Evolutionary conservation across 2,113 vertebrate species (phyloP).

Genomic region (Oxyruncus cristatus): DNA sequence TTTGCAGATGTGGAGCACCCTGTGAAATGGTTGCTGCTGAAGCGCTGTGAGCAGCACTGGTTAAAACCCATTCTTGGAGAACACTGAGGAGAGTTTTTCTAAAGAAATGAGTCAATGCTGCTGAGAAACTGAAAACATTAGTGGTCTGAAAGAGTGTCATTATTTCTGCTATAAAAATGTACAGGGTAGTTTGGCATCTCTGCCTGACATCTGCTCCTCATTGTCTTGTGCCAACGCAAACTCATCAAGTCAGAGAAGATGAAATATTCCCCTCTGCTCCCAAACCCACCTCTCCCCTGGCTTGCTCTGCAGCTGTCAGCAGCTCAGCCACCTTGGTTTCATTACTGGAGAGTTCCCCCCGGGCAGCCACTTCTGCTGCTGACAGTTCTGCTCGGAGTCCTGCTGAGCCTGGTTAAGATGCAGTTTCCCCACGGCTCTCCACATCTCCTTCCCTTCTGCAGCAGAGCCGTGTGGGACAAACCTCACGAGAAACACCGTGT

Average conservation of each 20-base stretch:
- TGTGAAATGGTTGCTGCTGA: not conserved
- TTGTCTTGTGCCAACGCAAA: conserved; percentile 56
- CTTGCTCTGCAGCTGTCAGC: conserved; percentile 44
- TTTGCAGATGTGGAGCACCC: conserved; percentile 5
- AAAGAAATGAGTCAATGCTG: not conserved
- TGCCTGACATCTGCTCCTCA: conserved; percentile 52
- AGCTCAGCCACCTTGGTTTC: conserved; percentile 56
- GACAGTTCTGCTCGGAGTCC: conserved; percentile 43
- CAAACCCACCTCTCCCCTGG: conserved; percentile 44
- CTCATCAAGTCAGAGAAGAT: conserved; percentile 48
- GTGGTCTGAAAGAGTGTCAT: conserved; percentile 11
- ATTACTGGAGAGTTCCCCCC: not conserved
- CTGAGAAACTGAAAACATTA: conserved; percentile 6
- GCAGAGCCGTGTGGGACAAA: not conserved
- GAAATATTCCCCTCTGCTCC: conserved; percentile 49
- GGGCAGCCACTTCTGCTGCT: conserved; percentile 51
- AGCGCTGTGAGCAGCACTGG: conserved; percentile 2
- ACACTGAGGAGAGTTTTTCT: not conserved
- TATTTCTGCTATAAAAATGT: conserved; percentile 37
- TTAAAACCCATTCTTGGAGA: not conserved
- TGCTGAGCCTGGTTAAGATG: not conserved
- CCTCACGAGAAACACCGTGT: not conserved
- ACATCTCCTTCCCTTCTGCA: not conserved
- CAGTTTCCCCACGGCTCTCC: not conserved
- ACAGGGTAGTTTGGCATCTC: conserved; percentile 50